Percentiles rank a stretch among this genome's conserved stretches.
These are phyloP conservation scores for Ophion ellenae DNA, from an alignment of 2,888 invertebrate species.

Conservation along the genomic window DNA sequence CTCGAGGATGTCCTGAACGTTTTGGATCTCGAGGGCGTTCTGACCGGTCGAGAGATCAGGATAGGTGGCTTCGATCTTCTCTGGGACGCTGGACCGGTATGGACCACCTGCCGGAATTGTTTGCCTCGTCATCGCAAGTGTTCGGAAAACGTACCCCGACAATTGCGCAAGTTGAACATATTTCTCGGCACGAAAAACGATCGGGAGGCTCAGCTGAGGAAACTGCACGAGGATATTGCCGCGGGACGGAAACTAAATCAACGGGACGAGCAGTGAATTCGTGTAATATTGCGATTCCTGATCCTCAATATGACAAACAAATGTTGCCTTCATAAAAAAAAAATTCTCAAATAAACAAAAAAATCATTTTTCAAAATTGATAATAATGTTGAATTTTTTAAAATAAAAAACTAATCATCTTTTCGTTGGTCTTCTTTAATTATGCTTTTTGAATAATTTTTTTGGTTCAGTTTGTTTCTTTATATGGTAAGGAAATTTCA, in stretches of 20 bases:
- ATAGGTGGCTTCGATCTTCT: slow-evolving; percentile 87
- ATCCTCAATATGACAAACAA: too few species aligned
- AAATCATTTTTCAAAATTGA: too few species aligned
- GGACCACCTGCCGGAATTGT: slow-evolving; percentile 73
- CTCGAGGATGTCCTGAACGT: slow-evolving; percentile 86
- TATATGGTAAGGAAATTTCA: too few species aligned
- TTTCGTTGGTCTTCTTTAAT: too few species aligned
- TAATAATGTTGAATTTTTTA: too few species aligned
- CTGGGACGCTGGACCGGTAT: slow-evolving; percentile 85
- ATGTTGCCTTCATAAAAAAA: too few species aligned
- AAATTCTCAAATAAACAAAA: too few species aligned
- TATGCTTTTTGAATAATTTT: too few species aligned
- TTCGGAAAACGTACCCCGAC: slow-evolving; percentile 27
- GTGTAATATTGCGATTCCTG: too few species aligned
- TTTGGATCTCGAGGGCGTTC: slow-evolving; percentile 85
- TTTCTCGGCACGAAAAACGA: slow-evolving; percentile 79
- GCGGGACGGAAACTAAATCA: not conserved
- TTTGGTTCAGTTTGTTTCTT: too few species aligned
- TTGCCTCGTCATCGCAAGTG: slow-evolving; percentile 57
- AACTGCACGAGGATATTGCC: slow-evolving; percentile 61
- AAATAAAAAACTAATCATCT: too few species aligned
- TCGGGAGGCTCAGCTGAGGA: slow-evolving; percentile 75
- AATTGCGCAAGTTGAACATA: slow-evolving; percentile 75
- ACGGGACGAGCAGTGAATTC: not conserved
- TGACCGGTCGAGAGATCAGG: slow-evolving; percentile 85